Percentiles rank a stretch among this genome's conserved stretches.
phyloP scores from a whole-genome alignment of 2,888 invertebrate genomes.

The Homarus gammarus region DNA sequence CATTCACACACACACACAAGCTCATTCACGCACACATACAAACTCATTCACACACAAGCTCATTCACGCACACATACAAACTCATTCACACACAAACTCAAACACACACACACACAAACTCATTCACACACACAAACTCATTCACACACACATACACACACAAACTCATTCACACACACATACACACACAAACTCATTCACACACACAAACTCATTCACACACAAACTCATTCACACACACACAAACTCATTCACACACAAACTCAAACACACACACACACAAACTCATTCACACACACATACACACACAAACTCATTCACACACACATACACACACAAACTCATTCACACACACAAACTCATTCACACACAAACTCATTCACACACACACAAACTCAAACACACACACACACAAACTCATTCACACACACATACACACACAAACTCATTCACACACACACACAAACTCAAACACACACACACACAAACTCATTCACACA shows the following conservation, averaged over 20 bases:
- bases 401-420: slow-evolving; percentile 23
- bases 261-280: slow-evolving; percentile 24
- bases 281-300: slow-evolving; percentile 19
- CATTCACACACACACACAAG: neutral
- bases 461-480: slow-evolving; percentile 20
- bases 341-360: slow-evolving; percentile 10
- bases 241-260: slow-evolving; percentile 29
- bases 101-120: slow-evolving; percentile 25
- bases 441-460: slow-evolving; percentile 13
- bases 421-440: slow-evolving; percentile 8
- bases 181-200: neutral
- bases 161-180: neutral
- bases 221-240: slow-evolving; percentile 31
- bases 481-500: slow-evolving; percentile 10
- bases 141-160: neutral
- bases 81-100: slow-evolving; percentile 29
- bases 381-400: slow-evolving; percentile 37
- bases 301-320: neutral
- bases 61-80: slow-evolving; percentile 33
- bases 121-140: slow-evolving; percentile 17
- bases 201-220: slow-evolving; percentile 10
- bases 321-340: neutral
- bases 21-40: slow-evolving; percentile 27
- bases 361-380: slow-evolving; percentile 14
- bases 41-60: neutral